Base-by-base conservation (phyloP, 2,113 vertebrate species). In the Neopipo cinnamomea region DNA sequence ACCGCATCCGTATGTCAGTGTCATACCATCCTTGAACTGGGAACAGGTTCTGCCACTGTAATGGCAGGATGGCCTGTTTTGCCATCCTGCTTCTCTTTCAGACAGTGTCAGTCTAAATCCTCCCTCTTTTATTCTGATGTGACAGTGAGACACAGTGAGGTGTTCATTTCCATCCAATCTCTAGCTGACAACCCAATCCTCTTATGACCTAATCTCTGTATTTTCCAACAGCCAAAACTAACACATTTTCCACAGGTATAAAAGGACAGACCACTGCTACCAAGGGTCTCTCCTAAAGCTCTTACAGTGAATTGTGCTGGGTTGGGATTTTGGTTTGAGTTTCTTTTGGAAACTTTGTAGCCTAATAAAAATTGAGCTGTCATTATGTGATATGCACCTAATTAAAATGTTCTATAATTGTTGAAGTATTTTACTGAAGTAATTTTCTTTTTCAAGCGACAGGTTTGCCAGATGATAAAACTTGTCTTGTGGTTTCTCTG, bases 401-500 rank as follows among this genome's bases (percentile, higher is more conserved):
- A 98, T 97, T 98, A 98, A 98, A 96, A 97, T 96, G 97, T 97
- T 95, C 95, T 98, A 83, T 98, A 98, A 98, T 98, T 96, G 94
- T 95, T 97, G 96, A 98, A 97, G 97, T 98, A 98, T 99, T 98
- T 98, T 98, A 98, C 97, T 98, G 98, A 98, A 98, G 98, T 98
- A 55, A 95, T 96, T 98, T 97, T 98, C 98, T 97, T 90, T 97
- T 96, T 96, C 84, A 91, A 97, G 97, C 63, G 95, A 98, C 96
- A 98, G 97, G 98, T 98, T 98, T 98, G 97, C 89, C 97, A 98
- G 97, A 98, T 98, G 98, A 98, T 98, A 97, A 97, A 98, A 98
- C 98, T 98, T 99, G 99, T 98, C 98, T 98, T 98, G 98, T 96
- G 96, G 97, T 97, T 98, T 97, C 75, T 96, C 33, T 28, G 44